Evolutionary conservation across 2,888 invertebrate species (phyloP).

Genomic region (Norana najaformis): DNA sequence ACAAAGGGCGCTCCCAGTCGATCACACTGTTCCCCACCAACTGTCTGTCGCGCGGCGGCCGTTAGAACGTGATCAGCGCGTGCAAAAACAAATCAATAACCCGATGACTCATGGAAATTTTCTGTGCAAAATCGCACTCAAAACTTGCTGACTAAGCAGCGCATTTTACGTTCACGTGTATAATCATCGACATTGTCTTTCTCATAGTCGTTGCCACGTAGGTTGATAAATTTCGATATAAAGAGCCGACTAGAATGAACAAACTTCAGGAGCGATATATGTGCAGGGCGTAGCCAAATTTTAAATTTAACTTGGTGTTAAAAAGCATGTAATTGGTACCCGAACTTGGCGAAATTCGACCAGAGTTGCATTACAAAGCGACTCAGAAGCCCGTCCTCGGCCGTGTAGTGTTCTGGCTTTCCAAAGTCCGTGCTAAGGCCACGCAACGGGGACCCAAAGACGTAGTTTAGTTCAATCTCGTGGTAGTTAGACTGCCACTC

Average conservation of each 20-base stretch:
- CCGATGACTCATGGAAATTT: too few species aligned
- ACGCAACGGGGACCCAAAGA: conserved; percentile 46
- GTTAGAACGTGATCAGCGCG: too few species aligned
- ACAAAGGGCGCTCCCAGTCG: too few species aligned
- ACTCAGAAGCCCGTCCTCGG: conserved; percentile 38
- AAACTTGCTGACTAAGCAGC: too few species aligned
- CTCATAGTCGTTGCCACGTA: neutral
- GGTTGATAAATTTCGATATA: neutral
- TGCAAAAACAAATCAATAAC: too few species aligned
- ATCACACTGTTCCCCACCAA: too few species aligned
- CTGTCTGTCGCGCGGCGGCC: too few species aligned
- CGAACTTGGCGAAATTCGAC: conserved; percentile 45
- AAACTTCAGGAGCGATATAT: neutral
- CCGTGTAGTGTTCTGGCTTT: conserved; percentile 33
- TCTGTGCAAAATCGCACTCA: too few species aligned
- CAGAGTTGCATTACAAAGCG: conserved; percentile 41
- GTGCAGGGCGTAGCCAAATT: neutral
- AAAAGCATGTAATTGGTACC: conserved; percentile 33
- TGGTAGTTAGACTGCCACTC: conserved; percentile 39
- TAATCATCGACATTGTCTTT: too few species aligned
- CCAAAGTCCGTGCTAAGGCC: conserved; percentile 40
- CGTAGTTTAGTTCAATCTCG: conserved; percentile 45
- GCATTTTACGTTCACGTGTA: too few species aligned
- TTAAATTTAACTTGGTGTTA: too few species aligned
- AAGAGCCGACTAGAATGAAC: neutral